Evolutionary conservation across 2,113 vertebrate species (phyloP).

Genomic region (Ptychochromis oligacanthus): DNA sequence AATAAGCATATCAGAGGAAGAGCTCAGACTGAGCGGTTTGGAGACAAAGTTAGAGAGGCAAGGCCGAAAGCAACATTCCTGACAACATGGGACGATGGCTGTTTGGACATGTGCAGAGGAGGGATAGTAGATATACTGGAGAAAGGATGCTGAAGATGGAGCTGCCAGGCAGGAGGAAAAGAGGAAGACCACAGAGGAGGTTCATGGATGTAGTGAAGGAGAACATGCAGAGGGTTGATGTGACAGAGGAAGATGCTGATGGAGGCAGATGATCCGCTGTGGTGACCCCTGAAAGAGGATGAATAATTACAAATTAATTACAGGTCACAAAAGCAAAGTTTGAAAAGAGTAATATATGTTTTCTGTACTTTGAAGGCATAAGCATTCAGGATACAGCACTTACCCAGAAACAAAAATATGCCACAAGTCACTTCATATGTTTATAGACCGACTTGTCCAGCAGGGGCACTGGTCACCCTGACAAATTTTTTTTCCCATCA

Average conservation of each 20-base stretch:
- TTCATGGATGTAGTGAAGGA: background rate
- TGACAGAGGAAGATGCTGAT: too few species aligned
- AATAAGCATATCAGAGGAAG: too few species aligned
- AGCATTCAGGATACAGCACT: rapidly evolving
- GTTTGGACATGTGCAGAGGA: background rate
- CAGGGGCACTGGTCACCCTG: background rate
- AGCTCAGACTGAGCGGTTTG: background rate
- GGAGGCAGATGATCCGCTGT: too few species aligned
- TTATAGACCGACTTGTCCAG: background rate
- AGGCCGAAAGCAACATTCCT: too few species aligned
- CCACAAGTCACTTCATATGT: background rate
- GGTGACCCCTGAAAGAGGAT: background rate
- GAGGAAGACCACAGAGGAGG: background rate
- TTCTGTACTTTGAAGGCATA: background rate
- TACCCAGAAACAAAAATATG: background rate
- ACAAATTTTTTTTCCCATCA: constrained; percentile 59
- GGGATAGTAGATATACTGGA: background rate
- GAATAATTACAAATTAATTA: background rate
- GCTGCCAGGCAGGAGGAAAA: background rate
- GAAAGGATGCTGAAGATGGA: background rate
- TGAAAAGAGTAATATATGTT: too few species aligned
- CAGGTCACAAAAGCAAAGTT: background rate
- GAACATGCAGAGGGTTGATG: background rate
- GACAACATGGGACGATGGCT: too few species aligned
- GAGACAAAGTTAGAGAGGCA: background rate